Evolutionary conservation across 1,140 invertebrate species (phyloP), one percentile per base, ranked within the genome.

Genomic region (Monochamus saltuarius): DNA sequence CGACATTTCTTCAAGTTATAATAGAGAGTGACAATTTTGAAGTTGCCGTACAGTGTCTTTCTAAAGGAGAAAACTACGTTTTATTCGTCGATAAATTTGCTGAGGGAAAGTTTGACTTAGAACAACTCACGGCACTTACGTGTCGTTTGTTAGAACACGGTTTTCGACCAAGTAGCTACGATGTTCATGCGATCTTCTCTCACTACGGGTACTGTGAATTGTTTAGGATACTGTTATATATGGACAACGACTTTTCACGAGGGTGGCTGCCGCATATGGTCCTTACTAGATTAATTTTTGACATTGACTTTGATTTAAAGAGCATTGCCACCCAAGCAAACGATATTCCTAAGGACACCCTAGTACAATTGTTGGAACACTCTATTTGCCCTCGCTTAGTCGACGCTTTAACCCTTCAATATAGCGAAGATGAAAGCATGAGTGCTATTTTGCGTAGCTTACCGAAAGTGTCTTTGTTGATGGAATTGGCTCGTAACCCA

Each of bases 141-240:
- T 64, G 34, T 47, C 10, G 59, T 11, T 56, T 59, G 19, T 42
- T 59, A n/a, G 35, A 40, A 16, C 13, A 59, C 17, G 56, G 62
- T 11, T 45, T 54, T 39, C 10, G 9, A 19, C n/a, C 60, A 9
- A n/a, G 16, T 34, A 47, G 13, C 34, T n/a, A 37, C 39, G 14
- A 38, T 39, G 43, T 64, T 35, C 14, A 38, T 13, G 34, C 8
- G 43, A 37, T 60, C n/a, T 59, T 50, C 34, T 6, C 8, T 9
- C 22, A 56, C 7, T 59, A 22, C 40, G 58, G 47, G n/a, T 59
- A 59, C 19, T 56, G 45, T 51, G 45, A 59, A 29, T 29, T 59
- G 14, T 56, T 64, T 4, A 38, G 46, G 17, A 51, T 59, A 19
- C 56, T 36, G 17, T 10, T 55, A n/a, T 55, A 35, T 35, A 55